Evolutionary conservation across 2,113 vertebrate species (phyloP).

Genomic region (Lophura nycthemera): DNA sequence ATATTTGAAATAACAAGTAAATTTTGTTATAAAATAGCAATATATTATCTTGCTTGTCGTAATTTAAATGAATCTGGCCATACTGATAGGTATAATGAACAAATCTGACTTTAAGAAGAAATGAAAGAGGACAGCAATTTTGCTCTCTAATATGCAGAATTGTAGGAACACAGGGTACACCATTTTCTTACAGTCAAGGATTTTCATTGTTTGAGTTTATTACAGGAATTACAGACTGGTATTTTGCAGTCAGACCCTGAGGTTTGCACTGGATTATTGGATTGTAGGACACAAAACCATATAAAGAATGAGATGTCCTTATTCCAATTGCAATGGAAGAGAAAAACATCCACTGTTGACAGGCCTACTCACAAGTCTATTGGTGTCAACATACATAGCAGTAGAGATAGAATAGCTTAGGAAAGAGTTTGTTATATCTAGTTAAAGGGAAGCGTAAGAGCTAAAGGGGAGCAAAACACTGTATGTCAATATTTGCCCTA

Average conservation of each 20-base stretch:
- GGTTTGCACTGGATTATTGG: constrained; percentile 69
- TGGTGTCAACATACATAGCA: constrained; percentile 64
- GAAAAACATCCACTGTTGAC: constrained; percentile 75
- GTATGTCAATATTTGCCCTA: constrained; percentile 72
- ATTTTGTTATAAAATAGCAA: constrained; percentile 43
- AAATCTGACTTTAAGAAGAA: constrained; percentile 33
- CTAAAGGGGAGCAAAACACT: constrained; percentile 68
- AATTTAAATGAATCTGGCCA: not conserved
- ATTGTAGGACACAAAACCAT: constrained; percentile 69
- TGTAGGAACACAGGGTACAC: constrained; percentile 25
- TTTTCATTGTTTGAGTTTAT: constrained; percentile 75
- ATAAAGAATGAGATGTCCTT: constrained; percentile 78
- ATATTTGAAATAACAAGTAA: constrained; percentile 28
- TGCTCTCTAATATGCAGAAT: constrained; percentile 4
- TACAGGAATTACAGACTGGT: constrained; percentile 67
- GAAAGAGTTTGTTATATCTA: constrained; percentile 71
- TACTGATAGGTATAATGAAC: constrained; percentile 24
- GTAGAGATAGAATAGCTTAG: constrained; percentile 68
- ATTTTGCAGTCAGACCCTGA: constrained; percentile 61
- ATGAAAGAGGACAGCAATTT: constrained; percentile 17
- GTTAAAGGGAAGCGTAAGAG: constrained; percentile 64
- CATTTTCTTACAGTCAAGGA: constrained; percentile 69
- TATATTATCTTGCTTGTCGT: not conserved
- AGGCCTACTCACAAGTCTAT: constrained; percentile 66
- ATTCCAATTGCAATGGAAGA: constrained; percentile 68